Evolutionary conservation across 1,140 invertebrate species (phyloP), one percentile per base, ranked within the genome.

Genomic region (Drosophila pectinifera): DNA sequence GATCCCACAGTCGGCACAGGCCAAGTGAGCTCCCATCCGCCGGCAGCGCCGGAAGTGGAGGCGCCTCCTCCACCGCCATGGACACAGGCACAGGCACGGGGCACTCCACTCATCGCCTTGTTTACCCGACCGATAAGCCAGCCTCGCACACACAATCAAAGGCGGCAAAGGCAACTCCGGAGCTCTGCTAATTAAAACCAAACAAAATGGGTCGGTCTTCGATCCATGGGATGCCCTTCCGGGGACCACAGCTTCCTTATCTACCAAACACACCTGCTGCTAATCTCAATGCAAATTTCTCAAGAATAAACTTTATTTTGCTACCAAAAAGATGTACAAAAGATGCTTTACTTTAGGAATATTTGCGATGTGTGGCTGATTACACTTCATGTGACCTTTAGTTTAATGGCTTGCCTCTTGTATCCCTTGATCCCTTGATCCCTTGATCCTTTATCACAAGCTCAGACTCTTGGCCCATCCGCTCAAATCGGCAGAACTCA

Each of bases 361-460:
- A n/a, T n/a, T n/a, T n/a, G n/a, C 24, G 41, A 59, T 18, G 51
- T 36, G 22, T 31, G 28, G 8, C 10, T 10, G 36, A 26, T 75
- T 75, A 64, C 75, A 75, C 75, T 78, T 70, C 42, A 31, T 75
- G 45, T 69, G 49, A 48, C 31, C 54, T 39, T 48, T 39, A 28
- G 41, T 49, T 42, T 59, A 59, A 36, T 72, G 67, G 24, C 20
- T 24, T 45, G 18, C 4, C 18, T 45, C 4, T 13, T 16, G 22
- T 4, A 16, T 28, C n/a, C 3, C n/a, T 18, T 16, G 3, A 10
- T 11, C 4, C n/a, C 14, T n/a, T 6, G 5, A 10, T 16, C n/a
- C n/a, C 14, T 24, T 6, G 5, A 49, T 41, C 24, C 39, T 42
- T 11, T 13, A n/a, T n/a, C n/a, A n/a, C n/a, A n/a, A n/a, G n/a